Conservation (phyloP, 2,113 vertebrate species). For the Cervus canadensis region DNA sequence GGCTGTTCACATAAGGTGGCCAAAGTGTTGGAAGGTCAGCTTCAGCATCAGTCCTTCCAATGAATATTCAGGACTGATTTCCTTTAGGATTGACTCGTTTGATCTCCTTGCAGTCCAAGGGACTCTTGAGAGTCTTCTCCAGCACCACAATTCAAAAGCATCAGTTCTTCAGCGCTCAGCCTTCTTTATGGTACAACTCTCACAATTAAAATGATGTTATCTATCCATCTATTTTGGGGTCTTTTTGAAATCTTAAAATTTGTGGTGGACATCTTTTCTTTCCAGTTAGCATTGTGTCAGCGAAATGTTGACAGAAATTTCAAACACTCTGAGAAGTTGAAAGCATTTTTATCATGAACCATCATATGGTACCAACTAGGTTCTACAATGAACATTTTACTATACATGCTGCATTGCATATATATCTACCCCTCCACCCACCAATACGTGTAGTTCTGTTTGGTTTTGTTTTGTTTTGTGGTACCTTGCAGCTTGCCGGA, state of each 20-base stretch:
- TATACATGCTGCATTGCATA: neutral
- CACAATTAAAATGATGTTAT: neutral
- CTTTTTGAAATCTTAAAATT: neutral
- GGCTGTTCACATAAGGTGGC: neutral
- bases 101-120: neutral
- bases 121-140: neutral
- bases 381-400: neutral
- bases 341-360: neutral
- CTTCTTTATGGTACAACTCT: neutral
- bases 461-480: neutral
- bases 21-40: neutral
- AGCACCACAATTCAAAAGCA: neutral
- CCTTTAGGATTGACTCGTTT: neutral
- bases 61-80: neutral
- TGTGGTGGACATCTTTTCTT: neutral
- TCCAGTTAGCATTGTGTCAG: neutral
- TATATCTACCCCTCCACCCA: neutral
- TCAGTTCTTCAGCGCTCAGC: neutral
- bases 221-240: neutral
- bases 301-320: neutral
- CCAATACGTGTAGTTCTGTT: neutral
- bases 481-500: neutral
- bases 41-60: neutral
- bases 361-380: neutral
- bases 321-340: neutral